Conservation (phyloP, 2,113 vertebrate genomes). For the Electrona antarctica region DNA sequence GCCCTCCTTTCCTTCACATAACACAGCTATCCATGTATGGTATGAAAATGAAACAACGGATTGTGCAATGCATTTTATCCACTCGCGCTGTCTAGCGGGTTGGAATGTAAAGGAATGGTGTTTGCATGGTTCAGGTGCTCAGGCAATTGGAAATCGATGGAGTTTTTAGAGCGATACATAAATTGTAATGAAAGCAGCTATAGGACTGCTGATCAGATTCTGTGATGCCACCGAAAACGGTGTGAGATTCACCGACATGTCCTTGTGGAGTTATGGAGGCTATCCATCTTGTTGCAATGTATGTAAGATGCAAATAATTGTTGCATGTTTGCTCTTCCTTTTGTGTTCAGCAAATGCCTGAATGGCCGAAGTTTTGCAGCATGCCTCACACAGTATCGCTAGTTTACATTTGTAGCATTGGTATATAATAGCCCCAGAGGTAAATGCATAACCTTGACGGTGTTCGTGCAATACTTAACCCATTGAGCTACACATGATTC, state of each 20-base stretch:
- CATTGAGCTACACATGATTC: too few relatives aligned
- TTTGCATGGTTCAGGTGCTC: slow-evolving; percentile 19
- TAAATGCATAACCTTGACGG: background rate
- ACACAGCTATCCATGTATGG: too few relatives aligned
- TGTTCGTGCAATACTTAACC: too few relatives aligned
- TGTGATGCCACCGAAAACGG: background rate
- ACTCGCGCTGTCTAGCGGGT: too few relatives aligned
- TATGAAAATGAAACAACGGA: too few relatives aligned
- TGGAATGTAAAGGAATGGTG: slow-evolving; percentile 27
- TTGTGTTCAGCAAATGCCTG: too few relatives aligned
- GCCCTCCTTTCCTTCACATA: too few relatives aligned
- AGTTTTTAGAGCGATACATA: slow-evolving; percentile 43
- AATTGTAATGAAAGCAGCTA: slow-evolving; percentile 40
- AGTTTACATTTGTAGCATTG: background rate
- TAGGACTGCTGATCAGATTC: background rate
- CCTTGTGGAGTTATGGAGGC: background rate
- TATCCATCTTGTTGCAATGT: background rate
- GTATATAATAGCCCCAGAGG: background rate
- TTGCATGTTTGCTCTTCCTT: too few relatives aligned
- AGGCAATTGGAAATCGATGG: slow-evolving; percentile 52
- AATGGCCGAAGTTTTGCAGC: too few relatives aligned
- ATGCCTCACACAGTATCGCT: too few relatives aligned
- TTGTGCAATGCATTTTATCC: too few relatives aligned
- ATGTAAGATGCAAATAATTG: too few relatives aligned
- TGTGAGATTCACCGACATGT: background rate